Evolutionary conservation across 2,797 vertebrate genomes (phyloP).

Genomic region (Odontamblyopus rebecca): DNA sequence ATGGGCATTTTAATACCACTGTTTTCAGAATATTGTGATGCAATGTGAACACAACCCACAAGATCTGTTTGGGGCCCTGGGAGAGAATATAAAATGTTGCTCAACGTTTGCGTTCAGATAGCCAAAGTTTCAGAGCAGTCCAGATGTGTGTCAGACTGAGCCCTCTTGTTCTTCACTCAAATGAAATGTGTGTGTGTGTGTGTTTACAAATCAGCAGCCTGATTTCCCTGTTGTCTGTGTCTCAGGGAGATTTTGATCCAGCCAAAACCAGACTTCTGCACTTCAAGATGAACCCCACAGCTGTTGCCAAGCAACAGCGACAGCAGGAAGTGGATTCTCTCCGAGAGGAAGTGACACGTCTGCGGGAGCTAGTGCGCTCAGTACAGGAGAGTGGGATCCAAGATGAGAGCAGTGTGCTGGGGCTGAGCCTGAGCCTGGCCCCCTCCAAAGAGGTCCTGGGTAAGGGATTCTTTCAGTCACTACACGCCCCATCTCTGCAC

Average conservation of each 20-base stretch:
- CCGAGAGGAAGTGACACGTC: conserved; percentile 82
- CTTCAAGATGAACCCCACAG: conserved; percentile 86
- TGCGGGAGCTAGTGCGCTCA: conserved; percentile 80
- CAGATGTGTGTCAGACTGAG: neutral
- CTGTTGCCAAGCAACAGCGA: conserved; percentile 83
- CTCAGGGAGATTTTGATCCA: conserved; percentile 90
- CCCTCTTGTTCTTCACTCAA: too few relatives aligned
- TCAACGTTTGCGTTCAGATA: neutral
- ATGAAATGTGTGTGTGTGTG: too few relatives aligned
- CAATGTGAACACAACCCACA: too few relatives aligned
- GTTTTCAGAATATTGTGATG: too few relatives aligned
- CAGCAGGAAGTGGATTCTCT: conserved; percentile 82
- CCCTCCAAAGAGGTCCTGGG: conserved; percentile 88
- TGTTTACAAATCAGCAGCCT: neutral
- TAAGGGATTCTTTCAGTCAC: conserved; percentile 52
- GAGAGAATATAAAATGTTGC: neutral
- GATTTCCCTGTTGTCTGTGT: conserved; percentile 5
- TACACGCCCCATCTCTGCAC: too few relatives aligned
- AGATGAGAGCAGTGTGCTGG: conserved; percentile 45
- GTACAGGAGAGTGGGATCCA: conserved; percentile 77
- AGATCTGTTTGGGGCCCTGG: too few relatives aligned
- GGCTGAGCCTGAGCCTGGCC: conserved; percentile 73
- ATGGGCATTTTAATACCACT: too few relatives aligned
- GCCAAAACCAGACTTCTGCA: conserved; percentile 89
- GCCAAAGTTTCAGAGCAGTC: neutral